Conservation (phyloP, 1,140 invertebrate genomes). For the Bombus picipes region DNA sequence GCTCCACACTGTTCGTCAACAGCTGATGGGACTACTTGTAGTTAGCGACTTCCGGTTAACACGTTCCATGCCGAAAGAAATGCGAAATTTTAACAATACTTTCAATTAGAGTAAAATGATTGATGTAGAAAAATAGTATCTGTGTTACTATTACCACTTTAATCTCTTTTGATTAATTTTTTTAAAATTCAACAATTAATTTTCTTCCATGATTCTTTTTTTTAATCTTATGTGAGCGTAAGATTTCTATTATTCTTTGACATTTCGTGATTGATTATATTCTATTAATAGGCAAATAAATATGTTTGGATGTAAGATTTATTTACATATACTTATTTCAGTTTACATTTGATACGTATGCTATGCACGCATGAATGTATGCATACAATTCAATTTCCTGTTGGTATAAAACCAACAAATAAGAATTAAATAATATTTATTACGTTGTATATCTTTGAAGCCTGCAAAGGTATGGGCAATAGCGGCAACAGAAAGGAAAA, state of each 20-base stretch:
- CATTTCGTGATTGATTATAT: background rate
- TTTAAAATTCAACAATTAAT: background rate
- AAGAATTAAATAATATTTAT: too few relatives aligned
- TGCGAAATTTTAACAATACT: background rate
- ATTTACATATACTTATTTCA: background rate
- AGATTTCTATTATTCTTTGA: background rate
- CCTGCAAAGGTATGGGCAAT: too few relatives aligned
- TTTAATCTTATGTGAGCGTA: background rate
- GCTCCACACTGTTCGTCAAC: background rate
- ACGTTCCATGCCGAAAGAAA: background rate
- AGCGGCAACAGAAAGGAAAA: too few relatives aligned
- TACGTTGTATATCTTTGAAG: too few relatives aligned
- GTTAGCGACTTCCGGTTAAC: background rate
- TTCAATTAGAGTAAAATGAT: background rate
- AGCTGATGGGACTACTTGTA: background rate
- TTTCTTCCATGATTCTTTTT: background rate
- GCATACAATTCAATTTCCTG: background rate
- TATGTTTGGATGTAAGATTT: too few relatives aligned
- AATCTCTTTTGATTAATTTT: background rate
- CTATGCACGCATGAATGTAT: background rate
- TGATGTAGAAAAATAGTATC: background rate
- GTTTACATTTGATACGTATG: too few relatives aligned
- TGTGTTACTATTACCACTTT: background rate
- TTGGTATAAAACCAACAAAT: background rate
- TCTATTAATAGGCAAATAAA: too few relatives aligned